Percentiles rank a stretch among this genome's conserved stretches.
Conservation (phyloP, 2,888 invertebrate species). For the Perdita meconis region DNA sequence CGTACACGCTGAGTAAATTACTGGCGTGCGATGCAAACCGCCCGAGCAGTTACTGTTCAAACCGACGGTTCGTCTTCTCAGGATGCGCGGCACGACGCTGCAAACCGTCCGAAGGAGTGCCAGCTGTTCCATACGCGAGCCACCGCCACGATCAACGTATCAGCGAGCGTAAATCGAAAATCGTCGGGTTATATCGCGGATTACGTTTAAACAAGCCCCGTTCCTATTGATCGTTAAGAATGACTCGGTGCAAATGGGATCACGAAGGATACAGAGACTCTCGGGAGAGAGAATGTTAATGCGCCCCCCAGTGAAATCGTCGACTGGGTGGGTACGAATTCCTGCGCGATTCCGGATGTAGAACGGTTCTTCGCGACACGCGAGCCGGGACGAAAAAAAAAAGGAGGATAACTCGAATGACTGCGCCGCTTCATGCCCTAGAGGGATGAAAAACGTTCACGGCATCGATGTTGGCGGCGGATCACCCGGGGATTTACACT, state of each 20-base stretch:
- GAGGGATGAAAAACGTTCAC: conserved; percentile 33
- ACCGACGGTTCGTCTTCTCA: background rate
- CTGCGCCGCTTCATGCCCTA: background rate
- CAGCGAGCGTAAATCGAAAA: conserved; percentile 16
- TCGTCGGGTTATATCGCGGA: background rate
- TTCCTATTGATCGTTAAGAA: conserved; percentile 1
- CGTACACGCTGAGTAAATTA: conserved; percentile 29
- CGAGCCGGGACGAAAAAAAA: background rate
- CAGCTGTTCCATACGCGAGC: no score
- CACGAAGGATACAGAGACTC: background rate
- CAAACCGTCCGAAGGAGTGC: no score
- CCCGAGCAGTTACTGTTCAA: conserved; percentile 14
- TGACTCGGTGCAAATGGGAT: background rate
- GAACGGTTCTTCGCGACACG: conserved; percentile 28
- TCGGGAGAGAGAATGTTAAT: conserved; percentile 22
- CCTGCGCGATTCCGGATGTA: conserved; percentile 24
- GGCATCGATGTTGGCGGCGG: conserved; percentile 9
- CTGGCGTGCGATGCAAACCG: conserved; percentile 15
- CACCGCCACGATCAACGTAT: no score
- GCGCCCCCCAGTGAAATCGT: conserved; percentile 26
- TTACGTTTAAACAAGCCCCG: background rate
- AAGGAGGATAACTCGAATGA: conserved; percentile 1
- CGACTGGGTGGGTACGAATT: conserved; percentile 26
- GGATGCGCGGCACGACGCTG: no score
- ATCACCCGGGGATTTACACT: conserved; percentile 13